Conservation (phyloP, 2,797 vertebrate genomes). For the Simalia tracyae region DNA sequence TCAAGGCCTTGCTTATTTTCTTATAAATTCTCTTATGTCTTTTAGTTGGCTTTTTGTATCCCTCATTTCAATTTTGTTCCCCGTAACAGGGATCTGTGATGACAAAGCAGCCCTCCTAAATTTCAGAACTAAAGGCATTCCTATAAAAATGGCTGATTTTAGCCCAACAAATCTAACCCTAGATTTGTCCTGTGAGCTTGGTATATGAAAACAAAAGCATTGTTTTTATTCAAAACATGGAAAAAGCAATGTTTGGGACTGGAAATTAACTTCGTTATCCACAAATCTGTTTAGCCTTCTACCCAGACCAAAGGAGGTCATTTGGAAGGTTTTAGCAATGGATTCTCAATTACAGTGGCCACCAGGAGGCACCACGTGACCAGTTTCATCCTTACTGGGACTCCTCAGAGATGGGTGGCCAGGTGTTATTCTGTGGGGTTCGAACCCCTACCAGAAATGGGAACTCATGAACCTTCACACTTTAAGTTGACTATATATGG, state of each 20-base stretch:
- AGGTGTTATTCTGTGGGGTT: neutral
- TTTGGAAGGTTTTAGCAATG: neutral
- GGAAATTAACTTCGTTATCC: neutral
- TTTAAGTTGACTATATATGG: neutral
- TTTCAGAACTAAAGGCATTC: neutral
- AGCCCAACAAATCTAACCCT: neutral
- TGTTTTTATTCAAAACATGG: neutral
- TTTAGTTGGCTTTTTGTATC: conserved; percentile 11
- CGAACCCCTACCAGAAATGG: neutral
- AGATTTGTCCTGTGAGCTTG: neutral
- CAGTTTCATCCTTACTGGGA: neutral
- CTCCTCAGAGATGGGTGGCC: neutral
- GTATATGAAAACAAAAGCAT: neutral
- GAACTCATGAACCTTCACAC: neutral
- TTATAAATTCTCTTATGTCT: neutral
- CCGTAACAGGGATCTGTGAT: neutral
- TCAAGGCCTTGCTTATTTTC: conserved; percentile 32
- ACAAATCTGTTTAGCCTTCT: neutral
- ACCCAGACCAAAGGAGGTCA: neutral
- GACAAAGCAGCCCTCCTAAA: neutral
- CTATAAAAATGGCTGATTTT: conserved; percentile 9
- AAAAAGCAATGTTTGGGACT: neutral
- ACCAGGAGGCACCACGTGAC: neutral
- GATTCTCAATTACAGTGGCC: neutral
- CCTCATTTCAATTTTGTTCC: neutral